Percentiles rank a stretch among this genome's conserved stretches.
Conservation (phyloP, 2,113 vertebrate genomes). For the Peromyscus polionotus region DNA sequence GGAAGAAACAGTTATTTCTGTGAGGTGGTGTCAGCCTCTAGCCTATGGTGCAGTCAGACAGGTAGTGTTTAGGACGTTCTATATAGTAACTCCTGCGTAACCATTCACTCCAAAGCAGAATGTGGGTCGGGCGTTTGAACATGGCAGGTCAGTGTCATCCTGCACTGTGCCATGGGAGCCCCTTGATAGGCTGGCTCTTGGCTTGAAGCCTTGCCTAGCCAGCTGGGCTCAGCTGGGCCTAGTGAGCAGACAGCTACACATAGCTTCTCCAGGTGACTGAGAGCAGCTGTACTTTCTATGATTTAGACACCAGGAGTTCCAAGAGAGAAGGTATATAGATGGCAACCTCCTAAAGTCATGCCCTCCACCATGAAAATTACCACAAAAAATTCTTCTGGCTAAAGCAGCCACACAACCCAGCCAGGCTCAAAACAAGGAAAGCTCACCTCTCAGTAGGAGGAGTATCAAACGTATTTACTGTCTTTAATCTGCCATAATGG, state of each 20-base stretch:
- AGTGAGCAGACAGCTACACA: background rate
- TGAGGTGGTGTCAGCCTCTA: background rate
- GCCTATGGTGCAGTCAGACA: background rate
- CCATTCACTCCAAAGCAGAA: slow-evolving; percentile 12
- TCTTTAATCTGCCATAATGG: background rate
- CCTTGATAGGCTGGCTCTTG: background rate
- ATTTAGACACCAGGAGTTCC: background rate
- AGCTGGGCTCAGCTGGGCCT: background rate
- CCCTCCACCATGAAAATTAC: background rate
- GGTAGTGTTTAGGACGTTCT: background rate
- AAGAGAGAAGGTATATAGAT: background rate
- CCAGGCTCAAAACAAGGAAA: background rate
- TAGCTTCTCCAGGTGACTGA: background rate
- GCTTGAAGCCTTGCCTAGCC: background rate
- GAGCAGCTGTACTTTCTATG: background rate
- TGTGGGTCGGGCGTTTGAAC: background rate
- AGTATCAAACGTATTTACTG: background rate
- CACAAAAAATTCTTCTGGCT: background rate
- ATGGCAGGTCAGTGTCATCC: background rate
- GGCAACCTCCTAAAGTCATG: background rate
- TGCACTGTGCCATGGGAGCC: background rate
- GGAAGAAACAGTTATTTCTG: background rate
- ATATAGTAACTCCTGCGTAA: background rate
- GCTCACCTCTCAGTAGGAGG: background rate
- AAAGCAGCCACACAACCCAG: background rate